A percentile compares a stretch with the other conserved stretches of the same genome.
These are phyloP conservation scores for Mola mola DNA, from an alignment of 2,113 vertebrate genomes.

Conservation along the genomic window DNA sequence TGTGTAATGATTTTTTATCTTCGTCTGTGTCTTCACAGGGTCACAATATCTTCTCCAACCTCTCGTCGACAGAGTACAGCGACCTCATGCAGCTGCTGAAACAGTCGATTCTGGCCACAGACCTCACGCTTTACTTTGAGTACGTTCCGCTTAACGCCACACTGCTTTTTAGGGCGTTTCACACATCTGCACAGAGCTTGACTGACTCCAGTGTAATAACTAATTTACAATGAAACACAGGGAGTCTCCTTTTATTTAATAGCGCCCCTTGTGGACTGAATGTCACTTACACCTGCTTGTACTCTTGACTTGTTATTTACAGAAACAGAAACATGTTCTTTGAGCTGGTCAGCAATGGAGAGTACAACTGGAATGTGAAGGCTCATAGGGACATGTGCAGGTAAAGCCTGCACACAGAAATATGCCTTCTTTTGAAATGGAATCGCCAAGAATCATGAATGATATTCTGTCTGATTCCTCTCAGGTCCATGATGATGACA, in stretches of 20 bases:
- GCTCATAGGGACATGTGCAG: constrained; percentile 94
- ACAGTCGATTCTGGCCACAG: constrained; percentile 97
- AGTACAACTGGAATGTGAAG: constrained; percentile 95
- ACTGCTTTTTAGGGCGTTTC: constrained; percentile 25
- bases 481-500: constrained; percentile 99
- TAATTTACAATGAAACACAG: constrained; percentile 17
- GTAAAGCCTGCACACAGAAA: constrained; percentile 67
- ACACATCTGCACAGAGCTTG: constrained; percentile 7
- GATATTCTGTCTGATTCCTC: constrained; percentile 9
- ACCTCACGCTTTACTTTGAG: constrained; percentile 99
- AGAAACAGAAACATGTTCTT: constrained; percentile 96
- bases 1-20: constrained; percentile 13
- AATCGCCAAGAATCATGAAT: not conserved
- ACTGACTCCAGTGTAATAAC: constrained; percentile 1
- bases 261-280: constrained; percentile 73
- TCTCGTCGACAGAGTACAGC: constrained; percentile 96
- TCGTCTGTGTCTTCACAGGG: constrained; percentile 82
- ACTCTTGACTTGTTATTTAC: constrained; percentile 41
- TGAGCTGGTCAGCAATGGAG: constrained; percentile 93
- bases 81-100: constrained; percentile 99
- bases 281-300: constrained; percentile 26
- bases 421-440: not conserved
- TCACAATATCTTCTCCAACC: constrained; percentile 99
- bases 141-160: constrained; percentile 79
- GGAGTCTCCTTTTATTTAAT: constrained; percentile 46